Percentiles rank a stretch among this genome's conserved stretches.
Evolutionary conservation across 1,140 invertebrate species (phyloP).

Genomic region (Calliopsis andreniformis): DNA sequence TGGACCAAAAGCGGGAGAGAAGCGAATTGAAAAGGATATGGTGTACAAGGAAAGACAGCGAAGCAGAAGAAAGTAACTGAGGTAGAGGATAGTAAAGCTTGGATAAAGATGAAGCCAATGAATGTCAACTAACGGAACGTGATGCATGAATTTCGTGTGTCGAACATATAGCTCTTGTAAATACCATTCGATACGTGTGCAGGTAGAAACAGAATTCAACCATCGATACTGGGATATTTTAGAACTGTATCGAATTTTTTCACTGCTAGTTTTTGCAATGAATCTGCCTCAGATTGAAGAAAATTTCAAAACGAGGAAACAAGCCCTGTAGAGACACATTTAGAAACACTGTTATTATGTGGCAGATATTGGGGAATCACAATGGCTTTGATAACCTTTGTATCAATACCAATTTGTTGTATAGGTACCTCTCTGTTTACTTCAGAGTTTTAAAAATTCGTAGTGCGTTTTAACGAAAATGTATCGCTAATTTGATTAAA

Average conservation of each 20-base stretch:
- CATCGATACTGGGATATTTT: conserved; percentile 20
- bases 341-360: background rate
- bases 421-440: too few relatives aligned
- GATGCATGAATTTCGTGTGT: conserved; percentile 73
- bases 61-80: conserved; percentile 29
- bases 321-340: background rate
- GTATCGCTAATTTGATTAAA: too few relatives aligned
- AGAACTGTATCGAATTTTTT: background rate
- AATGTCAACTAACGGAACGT: conserved; percentile 76
- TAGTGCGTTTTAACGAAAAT: too few relatives aligned
- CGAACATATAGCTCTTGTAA: conserved; percentile 23
- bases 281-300: background rate
- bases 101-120: conserved; percentile 75
- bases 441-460: too few relatives aligned
- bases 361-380: too few relatives aligned
- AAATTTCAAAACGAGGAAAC: background rate
- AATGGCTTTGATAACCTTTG: too few relatives aligned
- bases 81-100: conserved; percentile 59
- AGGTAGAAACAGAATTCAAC: conserved; percentile 3
- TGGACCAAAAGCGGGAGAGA: background rate
- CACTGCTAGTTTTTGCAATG: background rate
- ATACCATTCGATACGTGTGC: conserved; percentile 38
- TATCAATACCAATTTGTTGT: too few relatives aligned
- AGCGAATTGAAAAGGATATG: conserved; percentile 52
- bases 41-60: background rate